phyloP scores from a whole-genome alignment of 53 echinoderm and acorn worm genomes.

The Holothuria leucospilota region DNA sequence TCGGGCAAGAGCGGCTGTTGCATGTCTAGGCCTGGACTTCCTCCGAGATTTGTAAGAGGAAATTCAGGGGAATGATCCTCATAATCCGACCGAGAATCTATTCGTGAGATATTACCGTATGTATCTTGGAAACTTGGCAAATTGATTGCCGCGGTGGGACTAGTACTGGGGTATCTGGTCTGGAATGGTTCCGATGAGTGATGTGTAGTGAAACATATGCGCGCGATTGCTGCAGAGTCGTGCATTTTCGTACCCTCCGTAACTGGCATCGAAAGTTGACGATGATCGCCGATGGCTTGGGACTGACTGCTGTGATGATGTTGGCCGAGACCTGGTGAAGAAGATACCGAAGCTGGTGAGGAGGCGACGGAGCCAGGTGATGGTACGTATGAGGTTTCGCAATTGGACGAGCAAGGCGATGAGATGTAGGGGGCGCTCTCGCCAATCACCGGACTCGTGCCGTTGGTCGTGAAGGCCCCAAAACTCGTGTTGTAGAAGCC shows the following conservation, averaged over 20 bases:
- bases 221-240: constrained; percentile 60
- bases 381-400: constrained; percentile 42
- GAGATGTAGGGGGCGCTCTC: constrained; percentile 42
- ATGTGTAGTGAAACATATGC: constrained; percentile 62
- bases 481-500: constrained; percentile 25
- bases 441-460: constrained; percentile 35
- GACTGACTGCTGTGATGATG: constrained; percentile 1
- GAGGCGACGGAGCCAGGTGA: constrained; percentile 46
- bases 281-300: constrained; percentile 6
- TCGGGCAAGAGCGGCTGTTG: constrained; percentile 61
- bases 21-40: constrained; percentile 42
- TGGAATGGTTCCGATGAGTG: constrained; percentile 53
- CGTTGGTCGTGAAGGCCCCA: constrained; percentile 43
- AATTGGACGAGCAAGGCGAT: constrained; percentile 32
- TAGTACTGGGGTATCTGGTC: constrained; percentile 48
- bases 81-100: constrained; percentile 51
- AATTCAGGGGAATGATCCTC: constrained; percentile 64
- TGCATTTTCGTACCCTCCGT: constrained; percentile 60
- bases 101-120: constrained; percentile 70
- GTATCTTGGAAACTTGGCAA: constrained; percentile 93
- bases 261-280: constrained; percentile 38
- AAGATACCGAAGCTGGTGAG: constrained; percentile 29
- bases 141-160: constrained; percentile 51
- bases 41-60: constrained; percentile 55
- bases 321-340: constrained; percentile 47